Evolutionary conservation across 2,113 vertebrate genomes (phyloP).

Genomic region (Carassius carassius): DNA sequence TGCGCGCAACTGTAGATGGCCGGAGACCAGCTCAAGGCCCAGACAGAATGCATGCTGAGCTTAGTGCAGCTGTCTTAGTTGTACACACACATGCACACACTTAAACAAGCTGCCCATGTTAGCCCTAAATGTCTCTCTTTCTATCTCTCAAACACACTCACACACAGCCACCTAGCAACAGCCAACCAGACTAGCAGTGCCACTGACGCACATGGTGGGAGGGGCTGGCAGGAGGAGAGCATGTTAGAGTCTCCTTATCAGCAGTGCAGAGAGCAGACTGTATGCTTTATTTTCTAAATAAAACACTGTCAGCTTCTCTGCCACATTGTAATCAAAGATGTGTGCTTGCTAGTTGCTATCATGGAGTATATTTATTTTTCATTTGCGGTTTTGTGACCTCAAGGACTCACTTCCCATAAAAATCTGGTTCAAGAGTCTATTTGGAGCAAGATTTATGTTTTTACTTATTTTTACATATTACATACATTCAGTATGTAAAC

Average conservation of each 20-base stretch:
- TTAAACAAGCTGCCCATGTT: constrained; percentile 47
- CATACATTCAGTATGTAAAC: neutral
- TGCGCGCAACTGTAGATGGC: constrained; percentile 42
- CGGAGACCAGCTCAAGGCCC: constrained; percentile 52
- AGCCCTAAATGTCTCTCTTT: constrained; percentile 34
- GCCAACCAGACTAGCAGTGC: constrained; percentile 44
- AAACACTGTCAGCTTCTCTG: constrained; percentile 30
- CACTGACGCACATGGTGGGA: constrained; percentile 51
- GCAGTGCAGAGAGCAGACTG: constrained; percentile 51
- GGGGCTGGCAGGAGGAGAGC: constrained; percentile 44
- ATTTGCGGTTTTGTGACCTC: constrained; percentile 1
- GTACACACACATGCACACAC: constrained; percentile 55
- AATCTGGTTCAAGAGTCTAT: neutral
- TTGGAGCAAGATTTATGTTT: neutral
- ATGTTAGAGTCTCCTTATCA: constrained; percentile 51
- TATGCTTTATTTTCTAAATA: constrained; percentile 55
- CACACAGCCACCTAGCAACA: constrained; percentile 55
- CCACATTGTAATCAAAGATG: constrained; percentile 29
- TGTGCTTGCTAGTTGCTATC: constrained; percentile 32
- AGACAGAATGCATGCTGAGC: constrained; percentile 60
- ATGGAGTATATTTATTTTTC: constrained; percentile 38
- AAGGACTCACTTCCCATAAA: constrained; percentile 3
- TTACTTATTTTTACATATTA: neutral
- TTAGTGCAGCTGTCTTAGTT: constrained; percentile 70
- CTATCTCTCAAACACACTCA: constrained; percentile 24